Evolutionary conservation across 1,140 invertebrate species (phyloP), one percentile per base, ranked within the genome.

Genomic region (Drosophila pseudoananassae): DNA sequence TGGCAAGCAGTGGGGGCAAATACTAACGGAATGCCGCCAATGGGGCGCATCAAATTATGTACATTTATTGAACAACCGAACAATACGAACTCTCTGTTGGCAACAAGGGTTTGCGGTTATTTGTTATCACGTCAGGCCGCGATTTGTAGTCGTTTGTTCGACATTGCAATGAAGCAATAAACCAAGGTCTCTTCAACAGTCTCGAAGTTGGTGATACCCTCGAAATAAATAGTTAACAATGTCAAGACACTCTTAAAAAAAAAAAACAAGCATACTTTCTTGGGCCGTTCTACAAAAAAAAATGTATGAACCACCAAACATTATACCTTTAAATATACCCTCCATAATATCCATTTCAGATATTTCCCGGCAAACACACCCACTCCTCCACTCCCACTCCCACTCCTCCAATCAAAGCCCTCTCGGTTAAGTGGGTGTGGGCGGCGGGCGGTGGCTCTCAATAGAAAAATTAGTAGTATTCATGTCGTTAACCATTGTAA

Each of bases 401-500:
- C 25, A 27, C 25, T 27, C 25, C 5, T 27, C 25, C 25, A 27
- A 54, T 25, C 47, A 65, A 54, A 52, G 33, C 27, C 56, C 29
- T 43, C 53, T 40, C 36, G 47, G 38, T 40, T 47, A 36, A 61
- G 33, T 53, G 70, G 40, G 40, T 33, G 25, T 27, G 43, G 71
- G 12, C 38, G n/a, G 38, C 12, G 38, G 38, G 47, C n/a, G 17
- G 72, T 60, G 14, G 51, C 47, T 70, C 50, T 55, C 69, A 82
- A 87, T 87, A 82, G 58, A 63, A 63, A 88, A 87, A 87, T 87
- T 87, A 87, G 69, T 69, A 73, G 65, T 68, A 76, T 87, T 88
- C 82, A 85, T 87, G 82, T 87, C 82, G 82, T 85, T 87, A 85
- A 85, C 78, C 64, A 85, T 85, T 87, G 82, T 88, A 85, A 85